These are phyloP conservation scores for Phrixothrix hirtus DNA, from an alignment of 2,888 invertebrate genomes.

Conservation along the genomic window DNA sequence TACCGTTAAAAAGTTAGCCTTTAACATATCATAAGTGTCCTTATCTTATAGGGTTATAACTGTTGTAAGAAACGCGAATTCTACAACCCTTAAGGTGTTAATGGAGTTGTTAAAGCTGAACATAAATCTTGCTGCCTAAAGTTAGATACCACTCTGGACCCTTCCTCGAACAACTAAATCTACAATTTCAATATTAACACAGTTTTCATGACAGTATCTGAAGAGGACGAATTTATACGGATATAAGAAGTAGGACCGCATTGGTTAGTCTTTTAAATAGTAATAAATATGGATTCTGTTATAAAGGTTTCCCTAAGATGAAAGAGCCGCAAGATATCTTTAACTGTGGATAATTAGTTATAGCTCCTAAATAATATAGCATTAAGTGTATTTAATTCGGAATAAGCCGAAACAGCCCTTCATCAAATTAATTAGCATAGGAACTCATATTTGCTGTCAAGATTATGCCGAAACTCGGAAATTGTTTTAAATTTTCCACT, in stretches of 20 bases:
- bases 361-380: too few relatives aligned
- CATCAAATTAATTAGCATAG: background rate
- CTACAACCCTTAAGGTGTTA: constrained; percentile 9
- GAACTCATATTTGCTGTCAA: background rate
- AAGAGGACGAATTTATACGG: background rate
- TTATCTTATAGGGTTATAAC: constrained; percentile 5
- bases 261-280: too few relatives aligned
- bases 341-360: too few relatives aligned
- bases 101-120: constrained; percentile 8
- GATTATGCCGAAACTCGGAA: background rate
- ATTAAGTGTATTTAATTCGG: background rate
- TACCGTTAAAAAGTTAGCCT: background rate
- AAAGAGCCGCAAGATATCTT: too few relatives aligned
- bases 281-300: background rate
- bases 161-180: background rate
- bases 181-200: background rate
- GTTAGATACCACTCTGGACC: background rate
- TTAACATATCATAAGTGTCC: constrained; percentile 1
- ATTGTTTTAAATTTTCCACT: background rate
- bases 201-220: background rate
- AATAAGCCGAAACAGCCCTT: background rate
- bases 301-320: background rate
- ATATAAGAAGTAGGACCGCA: too few relatives aligned
- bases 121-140: constrained; percentile 7
- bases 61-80: constrained; percentile 4